Conservation (phyloP, 1,140 invertebrate species). For the Drosophila nigrodunni region DNA sequence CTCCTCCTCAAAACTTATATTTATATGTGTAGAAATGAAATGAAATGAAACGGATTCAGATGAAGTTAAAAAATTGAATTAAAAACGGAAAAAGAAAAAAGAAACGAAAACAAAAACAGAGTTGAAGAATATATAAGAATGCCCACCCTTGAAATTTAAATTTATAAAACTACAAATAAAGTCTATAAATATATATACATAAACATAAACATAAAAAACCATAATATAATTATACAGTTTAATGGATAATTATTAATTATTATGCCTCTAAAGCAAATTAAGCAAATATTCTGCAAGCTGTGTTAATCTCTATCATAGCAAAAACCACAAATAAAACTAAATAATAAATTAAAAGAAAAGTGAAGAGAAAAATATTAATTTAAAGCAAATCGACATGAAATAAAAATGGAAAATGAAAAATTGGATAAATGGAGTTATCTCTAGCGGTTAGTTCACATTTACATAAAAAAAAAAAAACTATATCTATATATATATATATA, state of each 20-base stretch:
- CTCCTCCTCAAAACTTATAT: constrained; percentile 24
- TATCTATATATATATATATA: constrained; percentile 50
- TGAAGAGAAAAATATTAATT: constrained; percentile 2
- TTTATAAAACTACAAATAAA: constrained; percentile 34
- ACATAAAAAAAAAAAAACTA: constrained; percentile 34
- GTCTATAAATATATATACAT: constrained; percentile 28
- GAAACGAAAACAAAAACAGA: constrained; percentile 13
- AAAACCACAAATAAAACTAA: constrained; percentile 16
- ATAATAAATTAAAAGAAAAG: constrained; percentile 4
- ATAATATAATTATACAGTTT: constrained; percentile 18
- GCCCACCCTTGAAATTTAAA: constrained; percentile 74
- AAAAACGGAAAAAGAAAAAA: constrained; percentile 25
- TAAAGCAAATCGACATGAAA: constrained; percentile 3
- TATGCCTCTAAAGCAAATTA: constrained; percentile 35
- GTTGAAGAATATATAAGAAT: constrained; percentile 35
- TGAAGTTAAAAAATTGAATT: constrained; percentile 29
- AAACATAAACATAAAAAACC: constrained; percentile 32
- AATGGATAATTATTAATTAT: constrained; percentile 27
- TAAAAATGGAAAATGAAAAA: constrained; percentile 6
- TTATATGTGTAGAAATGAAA: constrained; percentile 40
- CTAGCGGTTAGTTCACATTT: constrained; percentile 41
- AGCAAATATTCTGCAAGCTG: constrained; percentile 33
- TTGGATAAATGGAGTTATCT: constrained; percentile 27
- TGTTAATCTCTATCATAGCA: constrained; percentile 33
- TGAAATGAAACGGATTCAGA: constrained; percentile 31